A percentile compares a stretch with the other conserved stretches of the same genome.
These are phyloP conservation scores for Aptenodytes forsteri DNA, from an alignment of 2,113 vertebrate genomes.

Conservation along the genomic window DNA sequence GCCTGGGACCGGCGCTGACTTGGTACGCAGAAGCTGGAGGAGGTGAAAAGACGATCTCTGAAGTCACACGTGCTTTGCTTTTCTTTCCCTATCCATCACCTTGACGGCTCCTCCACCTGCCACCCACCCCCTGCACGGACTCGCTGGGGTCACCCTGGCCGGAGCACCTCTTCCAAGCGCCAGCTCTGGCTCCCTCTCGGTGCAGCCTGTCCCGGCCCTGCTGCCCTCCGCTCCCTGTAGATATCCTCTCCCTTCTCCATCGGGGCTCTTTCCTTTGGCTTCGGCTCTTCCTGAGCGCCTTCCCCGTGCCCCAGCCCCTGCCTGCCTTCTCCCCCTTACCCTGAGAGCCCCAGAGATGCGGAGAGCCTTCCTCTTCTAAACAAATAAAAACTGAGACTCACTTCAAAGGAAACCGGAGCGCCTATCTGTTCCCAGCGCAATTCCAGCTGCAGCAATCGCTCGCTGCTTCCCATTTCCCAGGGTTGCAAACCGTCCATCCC, in stretches of 20 bases:
- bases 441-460: background rate
- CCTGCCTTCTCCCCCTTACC: background rate
- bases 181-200: background rate
- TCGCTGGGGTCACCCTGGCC: background rate
- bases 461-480: background rate
- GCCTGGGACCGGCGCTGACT: accelerated
- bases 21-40: no score
- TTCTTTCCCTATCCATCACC: background rate
- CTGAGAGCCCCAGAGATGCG: accelerated
- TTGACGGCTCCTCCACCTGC: background rate
- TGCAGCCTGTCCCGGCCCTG: background rate
- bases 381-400: background rate
- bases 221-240: background rate
- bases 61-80: background rate
- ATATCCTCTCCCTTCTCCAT: background rate
- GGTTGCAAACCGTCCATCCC: background rate
- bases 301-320: background rate
- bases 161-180: accelerated
- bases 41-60: background rate
- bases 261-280: background rate
- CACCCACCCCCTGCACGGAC: accelerated
- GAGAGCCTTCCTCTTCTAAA: background rate
- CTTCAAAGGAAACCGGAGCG: background rate
- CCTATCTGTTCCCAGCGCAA: background rate
- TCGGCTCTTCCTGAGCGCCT: background rate